Base-by-base conservation (phyloP, 1,140 invertebrate species). In the Eulimnadia texana region DNA sequence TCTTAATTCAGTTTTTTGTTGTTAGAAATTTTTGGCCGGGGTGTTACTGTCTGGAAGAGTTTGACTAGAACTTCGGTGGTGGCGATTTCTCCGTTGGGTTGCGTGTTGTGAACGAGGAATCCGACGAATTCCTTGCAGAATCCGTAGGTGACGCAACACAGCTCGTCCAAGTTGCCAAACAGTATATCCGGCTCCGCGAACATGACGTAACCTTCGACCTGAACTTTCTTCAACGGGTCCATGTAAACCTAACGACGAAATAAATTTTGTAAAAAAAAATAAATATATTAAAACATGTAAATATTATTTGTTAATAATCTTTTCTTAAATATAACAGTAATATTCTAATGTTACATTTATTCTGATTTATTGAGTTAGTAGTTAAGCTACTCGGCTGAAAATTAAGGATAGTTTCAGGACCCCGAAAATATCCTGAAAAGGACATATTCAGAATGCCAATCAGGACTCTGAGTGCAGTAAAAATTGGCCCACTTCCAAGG, bases 151-250 rank as follows among this genome's bases (percentile, higher is more conserved):
- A 82, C 82, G 68, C 79, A 78, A 66, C 80, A 84, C 0, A 84
- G 72, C 68, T 84, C 83, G 68, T 84, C 83, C 58, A 84, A 69
- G 70, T 85, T 84, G 24, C 83, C 82, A 70, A 84, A 84, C 9
- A 84, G 73, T 33, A 84, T 75, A 65, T 82, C 80, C 0, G 82
- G 83, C 67, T 84, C 83, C 9, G 81, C 80, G 68, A 78, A 81
- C 79, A 84, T 82, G 0, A 82, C 74, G 69, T 77, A 81, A 9
- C 82, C 83, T 70, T 85, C 83, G 2, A 84, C 82, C 70, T 84
- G 82, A 27, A 82, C 78, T 66, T 82, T 81, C 70, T 85, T 85
- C 62, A 84, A 67, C 0, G 83, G 83, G 66, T 84, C 82, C 78
- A 85, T 80, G 68, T 83, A 85, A 29, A 84, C 82, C 79, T 84